phyloP scores from a whole-genome alignment of 2,888 invertebrate species.

The Volucella zonaria region DNA sequence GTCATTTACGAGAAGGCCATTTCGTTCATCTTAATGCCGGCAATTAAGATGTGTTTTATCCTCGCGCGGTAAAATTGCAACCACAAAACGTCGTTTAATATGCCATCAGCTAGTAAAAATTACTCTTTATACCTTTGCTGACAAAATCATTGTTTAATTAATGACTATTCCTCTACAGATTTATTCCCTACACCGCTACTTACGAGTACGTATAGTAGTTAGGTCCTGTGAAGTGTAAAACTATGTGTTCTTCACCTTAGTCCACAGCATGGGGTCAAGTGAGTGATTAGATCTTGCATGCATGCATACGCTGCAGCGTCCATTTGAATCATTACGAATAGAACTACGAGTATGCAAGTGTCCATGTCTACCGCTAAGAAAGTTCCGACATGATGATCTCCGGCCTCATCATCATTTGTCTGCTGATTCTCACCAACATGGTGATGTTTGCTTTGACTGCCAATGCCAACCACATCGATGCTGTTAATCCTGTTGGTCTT shows the following conservation, averaged over 20 bases:
- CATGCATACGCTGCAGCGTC: conserved; percentile 23
- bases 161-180: conserved; percentile 43
- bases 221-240: conserved; percentile 32
- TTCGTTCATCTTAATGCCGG: conserved; percentile 68
- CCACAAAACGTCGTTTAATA: conserved; percentile 46
- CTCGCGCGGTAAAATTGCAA: conserved; percentile 11
- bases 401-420: conserved; percentile 72
- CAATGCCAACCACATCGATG: conserved; percentile 72
- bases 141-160: conserved; percentile 69
- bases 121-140: conserved; percentile 55
- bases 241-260: conserved; percentile 29
- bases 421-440: conserved; percentile 30
- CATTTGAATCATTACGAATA: conserved; percentile 50
- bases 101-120: conserved; percentile 45
- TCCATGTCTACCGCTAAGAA: conserved; percentile 12
- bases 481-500: conserved; percentile 70
- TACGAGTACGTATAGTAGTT: too few species aligned
- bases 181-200: conserved; percentile 11
- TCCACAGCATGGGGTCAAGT: conserved; percentile 59
- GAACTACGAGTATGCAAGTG: conserved; percentile 25
- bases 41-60: conserved; percentile 65
- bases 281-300: conserved; percentile 64
- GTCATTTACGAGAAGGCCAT: conserved; percentile 50
- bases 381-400: conserved; percentile 53
- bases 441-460: conserved; percentile 72